Base-by-base conservation (phyloP, 2,113 vertebrate genomes). In the Varanus komodoensis region DNA sequence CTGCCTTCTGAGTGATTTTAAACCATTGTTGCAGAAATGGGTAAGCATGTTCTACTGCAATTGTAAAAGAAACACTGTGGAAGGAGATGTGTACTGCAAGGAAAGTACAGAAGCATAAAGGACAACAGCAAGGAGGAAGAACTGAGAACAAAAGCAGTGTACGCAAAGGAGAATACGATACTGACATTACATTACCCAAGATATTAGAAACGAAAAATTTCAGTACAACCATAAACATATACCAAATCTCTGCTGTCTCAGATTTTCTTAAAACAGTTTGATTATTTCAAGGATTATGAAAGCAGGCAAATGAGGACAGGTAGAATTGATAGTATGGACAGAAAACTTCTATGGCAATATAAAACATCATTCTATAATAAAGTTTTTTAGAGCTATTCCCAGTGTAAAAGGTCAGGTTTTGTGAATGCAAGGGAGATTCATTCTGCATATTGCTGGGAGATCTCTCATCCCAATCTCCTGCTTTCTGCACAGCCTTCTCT, bases 321-420 rank as follows among this genome's bases (percentile, higher is more conserved):
- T 93, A 95, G 79, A 92, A 61, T 94, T 95, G 93, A 94, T 94
- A 89, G 91, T 93, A 94, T 94, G 44, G 68, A 7, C 93, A 93
- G 92, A 87, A 27, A 87, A 94, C 93, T 92, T 89, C 89, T 88
- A 93, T 67, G 91, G 0, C 85, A 0, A 87, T 95, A 93, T 77
- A 89, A 81, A 84, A 90, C 89, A 95, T 89, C 94, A 96, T 96
- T 94, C 88, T 74, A 79, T 91, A 94, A 85, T 87, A 90, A 87
- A 95, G 91, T 80, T 74, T 50, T 95, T 93, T 87, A 94, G 92
- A 93, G 89, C 92, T 95, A 87, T 73, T 81, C 17, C 61, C 61
- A 84, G 87, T 17, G 87, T 87, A 82, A 87, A 87, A 93, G 94
- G 89, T 95, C 88, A 93, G 90, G 34, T 23, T 85, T 44, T 38